Percentiles rank a stretch among this genome's conserved stretches.
phyloP scores from a whole-genome alignment of 2,113 vertebrate species.

The Condylura cristata region DNA sequence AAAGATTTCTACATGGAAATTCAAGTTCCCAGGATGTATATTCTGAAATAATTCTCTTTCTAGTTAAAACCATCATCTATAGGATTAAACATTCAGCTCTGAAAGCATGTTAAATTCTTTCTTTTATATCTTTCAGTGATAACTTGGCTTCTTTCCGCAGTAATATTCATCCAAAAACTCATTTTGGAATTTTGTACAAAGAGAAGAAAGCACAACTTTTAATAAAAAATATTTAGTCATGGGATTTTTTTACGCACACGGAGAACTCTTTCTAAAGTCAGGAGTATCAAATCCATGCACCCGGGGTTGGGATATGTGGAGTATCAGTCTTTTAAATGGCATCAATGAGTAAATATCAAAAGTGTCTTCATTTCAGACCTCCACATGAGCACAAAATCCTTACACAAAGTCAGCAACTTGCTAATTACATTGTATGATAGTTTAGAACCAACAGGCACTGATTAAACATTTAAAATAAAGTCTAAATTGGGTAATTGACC shows the following conservation, averaged over 20 bases:
- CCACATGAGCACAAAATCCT: not conserved
- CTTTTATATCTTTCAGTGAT: not conserved
- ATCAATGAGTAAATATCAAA: not conserved
- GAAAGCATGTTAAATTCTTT: not conserved
- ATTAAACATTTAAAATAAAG: slow-evolving; percentile 59
- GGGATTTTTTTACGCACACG: not conserved
- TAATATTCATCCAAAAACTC: slow-evolving; percentile 24
- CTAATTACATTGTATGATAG: slow-evolving; percentile 39
- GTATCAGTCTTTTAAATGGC: not conserved
- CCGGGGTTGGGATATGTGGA: not conserved
- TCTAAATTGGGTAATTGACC: not conserved
- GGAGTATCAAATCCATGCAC: not conserved
- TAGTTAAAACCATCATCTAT: not conserved
- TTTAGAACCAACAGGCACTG: slow-evolving; percentile 50
- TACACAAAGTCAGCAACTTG: slow-evolving; percentile 24
- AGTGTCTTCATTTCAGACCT: not conserved
- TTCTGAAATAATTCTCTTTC: not conserved
- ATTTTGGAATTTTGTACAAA: not conserved
- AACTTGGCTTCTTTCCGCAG: not conserved
- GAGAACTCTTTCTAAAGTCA: not conserved
- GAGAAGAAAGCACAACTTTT: not conserved
- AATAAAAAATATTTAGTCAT: not conserved
- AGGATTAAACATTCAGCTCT: not conserved
- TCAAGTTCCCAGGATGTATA: not conserved
- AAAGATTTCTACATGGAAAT: slow-evolving; percentile 2